Evolutionary conservation across 2,888 invertebrate species (phyloP), one percentile per base, ranked within the genome.

Genomic region (Harpagoxenus sublaevis): DNA sequence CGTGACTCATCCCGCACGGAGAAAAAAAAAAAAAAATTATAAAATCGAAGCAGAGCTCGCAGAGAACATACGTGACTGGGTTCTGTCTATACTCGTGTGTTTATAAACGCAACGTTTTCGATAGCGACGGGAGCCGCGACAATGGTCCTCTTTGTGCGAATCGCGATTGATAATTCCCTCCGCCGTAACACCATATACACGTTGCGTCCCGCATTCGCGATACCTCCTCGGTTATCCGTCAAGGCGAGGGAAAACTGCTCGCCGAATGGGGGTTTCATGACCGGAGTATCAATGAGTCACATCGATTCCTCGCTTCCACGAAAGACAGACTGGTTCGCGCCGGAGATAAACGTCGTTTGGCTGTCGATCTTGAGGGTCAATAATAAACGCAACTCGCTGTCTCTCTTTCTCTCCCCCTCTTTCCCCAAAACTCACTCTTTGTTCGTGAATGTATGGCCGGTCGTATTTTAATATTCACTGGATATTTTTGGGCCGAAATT

Each of bases 261-360:
- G 86, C 85, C 90, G n/a, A 84, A 66, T 12, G 5, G 66, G 70
- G 90, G 89, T 87, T 87, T 90, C 85, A 84, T 45, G 89, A 89
- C 89, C 89, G 84, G 66, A 86, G 78, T 71, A n/a, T 82, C 84
- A 89, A 70, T 90, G 89, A 89, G 83, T 89, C 89, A 90, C 77
- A 85, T 88, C 84, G 83, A 83, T 84, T 81, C 45, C 53, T 39
- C 48, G 28, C 35, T 60, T 51, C 39, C 18, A n/a, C 18, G 48
- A 79, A 51, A 62, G 79, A 39, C 39, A 23, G 48, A 60, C 45
- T 68, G 60, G 57, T 57, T 68, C 15, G 35, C n/a, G 39, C 62
- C n/a, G 18, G 18, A 48, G 60, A 81, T 62, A 62, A 62, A 81
- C 60, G 15, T 35, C 35, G 60, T 28, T 81, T 81, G 71, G 62